Base-by-base conservation (phyloP, 2,888 invertebrate genomes). In the Lithophane ornitopus region DNA sequence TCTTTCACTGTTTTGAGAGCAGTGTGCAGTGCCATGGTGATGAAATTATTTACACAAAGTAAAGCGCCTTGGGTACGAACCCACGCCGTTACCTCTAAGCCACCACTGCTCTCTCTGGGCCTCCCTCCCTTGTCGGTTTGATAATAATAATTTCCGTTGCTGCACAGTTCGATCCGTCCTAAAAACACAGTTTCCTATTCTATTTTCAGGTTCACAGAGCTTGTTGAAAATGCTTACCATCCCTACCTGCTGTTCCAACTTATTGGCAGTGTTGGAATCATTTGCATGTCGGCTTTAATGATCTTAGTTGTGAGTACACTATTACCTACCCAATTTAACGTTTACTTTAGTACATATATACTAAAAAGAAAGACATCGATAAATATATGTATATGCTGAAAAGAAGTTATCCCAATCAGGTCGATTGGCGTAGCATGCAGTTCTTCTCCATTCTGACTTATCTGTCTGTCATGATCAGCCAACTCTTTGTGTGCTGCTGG, bases 401-500 rank as follows among this genome's bases (percentile, higher is more conserved):
- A 22, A 3, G 6, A 22, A 16, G 9, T 49, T 61, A 26, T 26
- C 3, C 0, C 12, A 9, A 34, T 22, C 82, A 95, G 95, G 90
- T 95, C 44, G 93, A 95, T 2, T 93, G 93, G 95, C 94, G 82
- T 86, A 97, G 91, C 89, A 92, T 90, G 90, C 97, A 94, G 91
- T 97, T 94, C 89, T 93, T 90, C 81, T 97, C 90, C 74, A 95
- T 92, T 85, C 88, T 90, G 72, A 93, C 88, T 54, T 96, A 96
- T 87, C 62, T 97, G 65, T 85, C 91, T 0, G 95, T 97, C 28
- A 97, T 97, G 93, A 94, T 96, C 54, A 92, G 95, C 76, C 97
- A 97, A 87, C 92, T 97, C 16, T 97, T 94, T 74, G 91, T 97
- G 2, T 95, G 96, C 80, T 97, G 97, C 83, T 97, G 96, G 94